These are phyloP conservation scores for Dipodomys stephensi DNA, from an alignment of 2,113 vertebrate species.

Conservation along the genomic window DNA sequence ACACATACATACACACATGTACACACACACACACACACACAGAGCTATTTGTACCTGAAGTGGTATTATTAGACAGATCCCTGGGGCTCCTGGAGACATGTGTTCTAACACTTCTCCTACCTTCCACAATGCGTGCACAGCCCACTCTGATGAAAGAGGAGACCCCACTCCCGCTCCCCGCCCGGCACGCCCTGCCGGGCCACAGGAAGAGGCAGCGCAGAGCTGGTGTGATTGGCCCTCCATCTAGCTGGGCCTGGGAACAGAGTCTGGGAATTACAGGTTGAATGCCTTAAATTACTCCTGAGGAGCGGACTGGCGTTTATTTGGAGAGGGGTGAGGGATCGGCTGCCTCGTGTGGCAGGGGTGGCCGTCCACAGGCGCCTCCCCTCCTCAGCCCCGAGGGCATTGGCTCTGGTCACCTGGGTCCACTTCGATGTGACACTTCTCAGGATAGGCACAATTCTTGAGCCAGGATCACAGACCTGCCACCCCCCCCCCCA, in stretches of 20 bases:
- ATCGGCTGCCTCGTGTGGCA: not conserved
- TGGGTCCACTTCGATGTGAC: not conserved
- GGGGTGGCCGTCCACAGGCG: not conserved
- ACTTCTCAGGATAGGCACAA: not conserved
- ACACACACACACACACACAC: too few species aligned
- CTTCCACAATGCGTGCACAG: too few species aligned
- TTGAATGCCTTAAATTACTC: constrained; percentile 23
- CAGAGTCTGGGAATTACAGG: constrained; percentile 45
- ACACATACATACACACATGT: too few species aligned
- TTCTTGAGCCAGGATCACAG: not conserved
- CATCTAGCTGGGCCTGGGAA: not conserved
- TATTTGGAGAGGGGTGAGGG: not conserved
- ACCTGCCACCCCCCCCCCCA: too few species aligned
- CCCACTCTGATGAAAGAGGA: not conserved
- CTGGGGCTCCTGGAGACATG: not conserved
- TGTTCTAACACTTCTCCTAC: too few species aligned
- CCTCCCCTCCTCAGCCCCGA: not conserved
- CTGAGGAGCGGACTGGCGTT: not conserved
- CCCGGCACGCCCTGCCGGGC: not conserved
- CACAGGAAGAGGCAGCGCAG: not conserved
- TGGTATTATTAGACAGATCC: not conserved
- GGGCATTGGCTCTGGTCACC: not conserved
- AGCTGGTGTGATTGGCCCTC: not conserved
- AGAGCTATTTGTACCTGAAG: not conserved
- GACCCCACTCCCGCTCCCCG: not conserved